A percentile compares a stretch with the other conserved stretches of the same genome.
These are phyloP conservation scores for Trinorchestia longiramus DNA, from an alignment of 1,140 invertebrate species.

Conservation along the genomic window DNA sequence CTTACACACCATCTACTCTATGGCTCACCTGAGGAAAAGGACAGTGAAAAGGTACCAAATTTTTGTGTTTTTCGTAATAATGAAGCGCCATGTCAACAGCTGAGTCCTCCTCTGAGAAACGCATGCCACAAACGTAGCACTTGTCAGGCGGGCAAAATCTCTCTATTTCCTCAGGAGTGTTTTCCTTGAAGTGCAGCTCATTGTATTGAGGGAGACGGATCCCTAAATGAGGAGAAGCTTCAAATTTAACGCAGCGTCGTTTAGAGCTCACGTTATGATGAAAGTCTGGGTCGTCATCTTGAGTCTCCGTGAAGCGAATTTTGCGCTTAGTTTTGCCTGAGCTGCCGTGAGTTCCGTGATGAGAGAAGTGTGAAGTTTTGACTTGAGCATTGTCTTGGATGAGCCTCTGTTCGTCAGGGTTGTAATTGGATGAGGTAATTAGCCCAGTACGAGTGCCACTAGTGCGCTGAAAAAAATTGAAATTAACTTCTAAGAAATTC, in stretches of 20 bases:
- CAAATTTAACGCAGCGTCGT: neutral
- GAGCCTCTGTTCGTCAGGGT: neutral
- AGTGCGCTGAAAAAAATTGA: neutral
- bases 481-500: neutral
- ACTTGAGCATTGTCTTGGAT: neutral
- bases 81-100: conserved; percentile 47
- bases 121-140: neutral
- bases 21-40: conserved; percentile 13
- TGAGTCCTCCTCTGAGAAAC: neutral
- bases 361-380: neutral
- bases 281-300: neutral
- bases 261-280: neutral
- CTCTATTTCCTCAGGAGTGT: neutral
- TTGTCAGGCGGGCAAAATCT: neutral
- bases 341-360: neutral
- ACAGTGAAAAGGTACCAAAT: conserved; percentile 10
- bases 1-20: no score
- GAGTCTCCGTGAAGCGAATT: neutral
- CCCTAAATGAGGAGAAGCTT: neutral
- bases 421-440: neutral
- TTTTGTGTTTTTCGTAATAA: conserved; percentile 24
- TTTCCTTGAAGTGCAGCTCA: neutral
- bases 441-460: neutral
- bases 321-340: neutral
- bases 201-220: neutral